These are phyloP conservation scores for Branchinecta lindahli DNA, from an alignment of 1,140 invertebrate genomes.

Conservation along the genomic window DNA sequence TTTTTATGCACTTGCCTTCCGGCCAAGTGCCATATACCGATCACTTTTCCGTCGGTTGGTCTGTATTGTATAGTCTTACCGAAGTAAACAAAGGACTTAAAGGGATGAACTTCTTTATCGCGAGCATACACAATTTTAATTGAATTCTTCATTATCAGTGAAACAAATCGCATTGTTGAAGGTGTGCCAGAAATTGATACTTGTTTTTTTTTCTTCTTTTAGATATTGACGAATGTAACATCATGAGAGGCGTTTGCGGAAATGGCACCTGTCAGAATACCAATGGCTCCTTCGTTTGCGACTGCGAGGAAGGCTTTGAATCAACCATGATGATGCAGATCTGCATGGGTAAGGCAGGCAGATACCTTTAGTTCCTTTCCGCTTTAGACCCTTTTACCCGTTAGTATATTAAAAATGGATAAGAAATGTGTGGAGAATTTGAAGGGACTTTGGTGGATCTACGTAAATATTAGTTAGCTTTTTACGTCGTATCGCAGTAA, in stretches of 20 bases:
- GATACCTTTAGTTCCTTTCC: slow-evolving; percentile 10
- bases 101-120: not conserved
- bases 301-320: slow-evolving; percentile 57
- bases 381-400: not conserved
- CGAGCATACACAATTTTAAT: no score
- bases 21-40: no score
- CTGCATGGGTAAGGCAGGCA: slow-evolving; percentile 51
- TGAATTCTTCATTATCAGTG: no score
- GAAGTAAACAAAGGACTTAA: no score
- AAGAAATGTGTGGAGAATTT: no score
- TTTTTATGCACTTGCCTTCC: no score
- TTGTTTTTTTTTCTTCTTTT: slow-evolving; percentile 24
- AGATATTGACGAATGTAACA: slow-evolving; percentile 78
- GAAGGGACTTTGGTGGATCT: not conserved
- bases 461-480: no score
- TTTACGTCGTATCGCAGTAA: no score
- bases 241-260: slow-evolving; percentile 65
- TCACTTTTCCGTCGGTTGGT: no score
- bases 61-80: no score
- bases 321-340: slow-evolving; percentile 61
- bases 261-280: slow-evolving; percentile 66
- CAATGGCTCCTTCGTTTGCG: slow-evolving; percentile 63
- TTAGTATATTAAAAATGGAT: not conserved
- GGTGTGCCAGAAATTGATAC: no score
- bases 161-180: no score